Base-by-base conservation (phyloP, 1,140 invertebrate species). In the Pseudomyrmex flavicornis region DNA sequence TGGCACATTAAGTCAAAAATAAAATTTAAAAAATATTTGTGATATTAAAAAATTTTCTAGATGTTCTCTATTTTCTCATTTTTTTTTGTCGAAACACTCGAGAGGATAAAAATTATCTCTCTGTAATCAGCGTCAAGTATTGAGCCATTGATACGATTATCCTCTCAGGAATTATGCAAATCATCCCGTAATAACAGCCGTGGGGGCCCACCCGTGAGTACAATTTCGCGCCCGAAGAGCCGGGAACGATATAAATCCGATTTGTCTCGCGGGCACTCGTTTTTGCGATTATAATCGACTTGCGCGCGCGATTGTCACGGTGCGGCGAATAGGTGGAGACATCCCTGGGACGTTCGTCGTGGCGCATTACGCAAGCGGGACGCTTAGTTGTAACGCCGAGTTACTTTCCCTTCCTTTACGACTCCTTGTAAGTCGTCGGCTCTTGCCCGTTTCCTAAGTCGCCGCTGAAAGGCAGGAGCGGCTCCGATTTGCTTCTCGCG, bases 351-450 rank as follows among this genome's bases (percentile, higher is more conserved):
- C 59, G 59, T 58, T 35, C 75, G 68, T 84, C 68, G 70, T 75
- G 15, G 69, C 56, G 44, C 44, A 88, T 93, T 93, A 94, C 90
- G 93, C 90, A 93, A 93, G 88, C 87, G 72, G 52, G 62, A 83
- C 74, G 84, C 75, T 85, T 87, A 84, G 86, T 88, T 85, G 46
- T 44, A 63, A 66, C 66, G 69, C 58, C 82, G 50, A 89, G 88
- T 92, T 90, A 94, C 94, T 94, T 94, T 94, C 94, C 93, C 92
- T 94, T 94, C 91, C 90, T 93, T 93, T 92, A 93, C 91, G 91
- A 92, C 89, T 90, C 63, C 82, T 84, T 65, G 56, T 82, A 72
- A 88, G 84, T 76, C 12, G 3, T 48, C 58, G 73, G 56, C 26
- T 22, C 61, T 72, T 79, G 61, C 13, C 13, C 35, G 35, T 35